These are phyloP conservation scores for Homarus gammarus DNA, from an alignment of 2,888 invertebrate genomes.

Conservation along the genomic window DNA sequence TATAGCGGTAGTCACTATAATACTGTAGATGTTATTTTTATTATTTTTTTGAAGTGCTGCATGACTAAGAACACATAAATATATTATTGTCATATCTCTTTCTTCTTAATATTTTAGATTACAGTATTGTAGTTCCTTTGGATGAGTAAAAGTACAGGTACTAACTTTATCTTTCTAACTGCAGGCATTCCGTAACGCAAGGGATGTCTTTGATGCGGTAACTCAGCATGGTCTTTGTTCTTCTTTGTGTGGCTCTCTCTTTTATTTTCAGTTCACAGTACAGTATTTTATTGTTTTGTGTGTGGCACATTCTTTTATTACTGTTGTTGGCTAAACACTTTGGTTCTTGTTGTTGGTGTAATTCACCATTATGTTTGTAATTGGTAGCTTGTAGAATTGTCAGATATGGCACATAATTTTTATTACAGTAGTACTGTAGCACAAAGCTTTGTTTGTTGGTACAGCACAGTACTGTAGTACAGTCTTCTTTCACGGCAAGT, in stretches of 20 bases:
- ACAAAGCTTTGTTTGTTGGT: too few relatives aligned
- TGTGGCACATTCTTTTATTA: not conserved
- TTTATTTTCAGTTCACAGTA: not conserved
- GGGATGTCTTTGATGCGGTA: conserved; percentile 71
- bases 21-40: too few relatives aligned
- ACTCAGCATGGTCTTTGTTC: not conserved
- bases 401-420: too few relatives aligned
- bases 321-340: not conserved
- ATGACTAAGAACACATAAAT: not conserved
- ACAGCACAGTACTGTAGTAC: too few relatives aligned
- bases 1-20: too few relatives aligned
- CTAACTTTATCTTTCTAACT: conserved; percentile 11
- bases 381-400: too few relatives aligned
- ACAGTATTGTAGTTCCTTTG: not conserved
- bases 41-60: too few relatives aligned
- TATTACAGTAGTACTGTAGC: too few relatives aligned
- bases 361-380: too few relatives aligned
- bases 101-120: too few relatives aligned
- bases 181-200: conserved; percentile 69
- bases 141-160: not conserved
- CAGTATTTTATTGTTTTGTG: not conserved
- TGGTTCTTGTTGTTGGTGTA: not conserved
- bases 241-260: not conserved
- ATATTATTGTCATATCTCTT: not conserved
- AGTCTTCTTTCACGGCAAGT: too few relatives aligned